Percentiles rank a stretch among this genome's conserved stretches.
phyloP scores from a whole-genome alignment of 2,797 vertebrate genomes.

The Coregonus sp. region DNA sequence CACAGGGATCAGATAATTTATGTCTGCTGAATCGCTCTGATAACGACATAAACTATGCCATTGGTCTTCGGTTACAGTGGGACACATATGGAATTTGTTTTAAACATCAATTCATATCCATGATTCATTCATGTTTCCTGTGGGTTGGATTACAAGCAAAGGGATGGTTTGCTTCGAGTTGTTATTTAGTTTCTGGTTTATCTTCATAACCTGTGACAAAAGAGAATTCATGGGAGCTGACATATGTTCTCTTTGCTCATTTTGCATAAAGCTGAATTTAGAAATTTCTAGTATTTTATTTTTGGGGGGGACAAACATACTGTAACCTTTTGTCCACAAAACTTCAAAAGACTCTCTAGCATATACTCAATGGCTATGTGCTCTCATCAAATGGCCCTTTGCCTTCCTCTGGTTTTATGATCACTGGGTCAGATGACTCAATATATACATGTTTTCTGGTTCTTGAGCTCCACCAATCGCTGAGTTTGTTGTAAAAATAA shows the following conservation, averaged over 20 bases:
- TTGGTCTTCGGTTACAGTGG: slow-evolving; percentile 40
- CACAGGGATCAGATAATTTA: slow-evolving; percentile 41
- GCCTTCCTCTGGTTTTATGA: not conserved
- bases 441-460: too few species aligned
- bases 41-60: slow-evolving; percentile 28
- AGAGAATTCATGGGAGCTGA: slow-evolving; percentile 17
- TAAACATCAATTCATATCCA: slow-evolving; percentile 52
- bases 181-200: slow-evolving; percentile 38
- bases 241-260: slow-evolving; percentile 13
- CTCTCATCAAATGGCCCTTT: not conserved
- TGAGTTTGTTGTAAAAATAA: not conserved
- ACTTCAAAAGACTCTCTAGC: not conserved
- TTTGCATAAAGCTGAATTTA: not conserved
- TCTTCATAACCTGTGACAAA: slow-evolving; percentile 37
- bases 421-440: not conserved
- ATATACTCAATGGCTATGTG: not conserved
- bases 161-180: slow-evolving; percentile 17
- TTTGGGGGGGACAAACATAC: not conserved
- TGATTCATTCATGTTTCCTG: slow-evolving; percentile 33
- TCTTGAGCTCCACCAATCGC: too few species aligned
- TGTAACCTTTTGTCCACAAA: not conserved
- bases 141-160: slow-evolving; percentile 10
- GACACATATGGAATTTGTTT: slow-evolving; percentile 51
- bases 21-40: slow-evolving; percentile 39
- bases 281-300: too few species aligned